Evolutionary conservation across 1,140 invertebrate genomes (phyloP).

Genomic region (Sminthurinus signatus): DNA sequence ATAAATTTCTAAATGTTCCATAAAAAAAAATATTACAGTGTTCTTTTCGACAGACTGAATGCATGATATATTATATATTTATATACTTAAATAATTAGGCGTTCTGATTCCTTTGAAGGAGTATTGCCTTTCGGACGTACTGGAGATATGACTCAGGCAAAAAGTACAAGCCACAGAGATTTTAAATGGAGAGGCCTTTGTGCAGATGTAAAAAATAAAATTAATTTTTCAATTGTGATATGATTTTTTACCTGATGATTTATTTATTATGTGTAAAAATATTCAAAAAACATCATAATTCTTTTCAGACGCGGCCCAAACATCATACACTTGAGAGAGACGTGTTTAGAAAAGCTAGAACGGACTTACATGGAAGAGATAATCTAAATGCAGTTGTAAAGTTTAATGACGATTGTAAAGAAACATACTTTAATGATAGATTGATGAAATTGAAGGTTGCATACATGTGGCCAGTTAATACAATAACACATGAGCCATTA

Average conservation of each 20-base stretch:
- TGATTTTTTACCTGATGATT: too few relatives aligned
- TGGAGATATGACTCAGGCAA: slow-evolving; percentile 36
- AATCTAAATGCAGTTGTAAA: slow-evolving; percentile 24
- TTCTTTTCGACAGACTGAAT: not conserved
- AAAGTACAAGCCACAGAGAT: slow-evolving; percentile 29
- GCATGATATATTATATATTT: not conserved
- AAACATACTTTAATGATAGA: not conserved
- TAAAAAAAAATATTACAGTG: not conserved
- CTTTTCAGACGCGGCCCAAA: not conserved
- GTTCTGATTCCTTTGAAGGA: slow-evolving; percentile 33
- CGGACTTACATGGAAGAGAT: slow-evolving; percentile 27
- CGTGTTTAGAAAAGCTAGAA: slow-evolving; percentile 27
- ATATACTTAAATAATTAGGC: slow-evolving; percentile 17
- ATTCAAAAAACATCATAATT: not conserved
- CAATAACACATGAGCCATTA: slow-evolving; percentile 30
- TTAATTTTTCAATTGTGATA: too few relatives aligned
- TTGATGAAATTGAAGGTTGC: slow-evolving; percentile 33
- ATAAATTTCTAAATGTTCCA: not conserved
- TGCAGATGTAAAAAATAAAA: slow-evolving; percentile 16
- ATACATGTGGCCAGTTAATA: slow-evolving; percentile 33
- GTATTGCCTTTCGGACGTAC: slow-evolving; percentile 26
- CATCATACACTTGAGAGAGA: slow-evolving; percentile 22
- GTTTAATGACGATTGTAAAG: slow-evolving; percentile 18
- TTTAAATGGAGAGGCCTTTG: slow-evolving; percentile 31
- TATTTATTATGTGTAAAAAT: too few relatives aligned